Evolutionary conservation across 2,797 vertebrate genomes (phyloP), one percentile per base, ranked within the genome.

Genomic region (Alcedo atthis): DNA sequence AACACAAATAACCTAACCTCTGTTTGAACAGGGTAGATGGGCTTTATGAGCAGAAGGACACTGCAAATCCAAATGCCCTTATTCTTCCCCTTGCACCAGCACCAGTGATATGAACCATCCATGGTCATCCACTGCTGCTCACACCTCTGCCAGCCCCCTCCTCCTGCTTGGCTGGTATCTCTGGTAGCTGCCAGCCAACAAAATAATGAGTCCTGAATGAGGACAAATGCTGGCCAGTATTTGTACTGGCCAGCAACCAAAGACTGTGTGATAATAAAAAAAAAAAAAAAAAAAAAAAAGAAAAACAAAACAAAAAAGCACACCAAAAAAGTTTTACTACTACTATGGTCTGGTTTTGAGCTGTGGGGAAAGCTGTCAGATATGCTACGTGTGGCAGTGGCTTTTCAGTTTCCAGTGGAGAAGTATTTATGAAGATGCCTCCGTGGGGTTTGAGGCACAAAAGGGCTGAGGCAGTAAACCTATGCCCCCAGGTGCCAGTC

Each of bases 141-240:
- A 3, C 37, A 74, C 13, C 17, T 24, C 26, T 4, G 6, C 19
- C 0, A 2, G 10, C 3, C 9, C 55, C 15, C 28, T 79, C 46
- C 67, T 76, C 18, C 19, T 33, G 10, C 49, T 78, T 3, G 1
- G 8, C 22, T 73, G 61, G 25, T 68, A 71, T 51, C 62, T 93
- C 48, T 59, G 10, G 37, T 81, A 79, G 64, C 37, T 82, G 57
- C 22, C 21, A 66, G 85, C 78, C 95, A 92, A 51, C 30, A 77
- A 77, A 88, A 79, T 43, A 88, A 77, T 28, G 49, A 92, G 35
- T 33, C 68, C 61, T 54, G 43, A 68, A 33, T 22, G 25, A 92
- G 49, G 37, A 40, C 37, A 40, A 40, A 40, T 40, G 37, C 37
- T 40, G 37, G 42, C 14, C 68, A 58, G 21, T 69, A 51, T 85